phyloP scores from a whole-genome alignment of 2,888 invertebrate genomes.

The Alitta virens region DNA sequence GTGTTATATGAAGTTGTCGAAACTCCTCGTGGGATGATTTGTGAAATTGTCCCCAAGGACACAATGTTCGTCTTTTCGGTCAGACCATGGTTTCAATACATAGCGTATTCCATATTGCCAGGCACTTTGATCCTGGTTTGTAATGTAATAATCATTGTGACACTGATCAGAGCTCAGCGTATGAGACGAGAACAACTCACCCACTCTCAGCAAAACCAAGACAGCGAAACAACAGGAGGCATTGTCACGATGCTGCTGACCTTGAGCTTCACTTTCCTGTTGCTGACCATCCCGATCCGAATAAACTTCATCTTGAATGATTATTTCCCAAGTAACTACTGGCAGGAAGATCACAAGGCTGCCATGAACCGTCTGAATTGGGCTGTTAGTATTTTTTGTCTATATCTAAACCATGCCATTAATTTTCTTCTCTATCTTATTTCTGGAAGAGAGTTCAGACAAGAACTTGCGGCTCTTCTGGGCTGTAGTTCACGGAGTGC shows the following conservation, averaged over 20 bases:
- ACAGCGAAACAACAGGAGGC: neutral
- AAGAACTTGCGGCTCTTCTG: neutral
- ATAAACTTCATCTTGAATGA: neutral
- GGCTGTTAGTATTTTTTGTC: neutral
- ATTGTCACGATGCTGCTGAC: conserved; percentile 1
- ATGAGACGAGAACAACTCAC: neutral
- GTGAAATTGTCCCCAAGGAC: neutral
- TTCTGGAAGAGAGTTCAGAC: conserved; percentile 8
- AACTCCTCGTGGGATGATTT: neutral
- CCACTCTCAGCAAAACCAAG: neutral
- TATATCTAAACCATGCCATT: conserved; percentile 12
- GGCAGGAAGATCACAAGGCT: neutral
- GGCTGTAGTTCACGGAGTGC: too few relatives aligned
- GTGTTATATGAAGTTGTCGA: neutral
- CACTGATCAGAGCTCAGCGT: neutral
- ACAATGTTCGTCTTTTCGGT: neutral
- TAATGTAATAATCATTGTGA: conserved; percentile 3
- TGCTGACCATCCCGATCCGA: conserved; percentile 10
- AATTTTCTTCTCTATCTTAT: conserved; percentile 13
- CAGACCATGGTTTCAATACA: conserved; percentile 12
- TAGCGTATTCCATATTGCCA: conserved; percentile 1
- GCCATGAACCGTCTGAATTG: conserved; percentile 9
- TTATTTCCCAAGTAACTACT: conserved; percentile 6
- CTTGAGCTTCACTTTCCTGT: conserved; percentile 8
- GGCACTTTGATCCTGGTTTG: conserved; percentile 7